Evolutionary conservation across 1,140 invertebrate genomes (phyloP).

Genomic region (Drosophila mauritiana): DNA sequence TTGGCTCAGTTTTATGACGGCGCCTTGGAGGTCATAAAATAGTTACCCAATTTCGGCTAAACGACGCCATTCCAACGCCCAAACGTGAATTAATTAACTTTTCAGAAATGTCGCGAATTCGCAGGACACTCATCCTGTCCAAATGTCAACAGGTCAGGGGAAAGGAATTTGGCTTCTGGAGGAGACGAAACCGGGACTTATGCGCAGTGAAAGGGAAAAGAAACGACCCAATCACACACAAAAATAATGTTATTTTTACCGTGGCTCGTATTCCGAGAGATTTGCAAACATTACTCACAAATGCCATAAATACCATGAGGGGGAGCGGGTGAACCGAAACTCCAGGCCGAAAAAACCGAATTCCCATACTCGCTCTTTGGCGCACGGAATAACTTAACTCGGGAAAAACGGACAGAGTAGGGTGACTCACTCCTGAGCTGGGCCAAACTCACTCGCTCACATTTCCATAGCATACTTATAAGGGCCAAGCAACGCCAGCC

Average conservation of each 20-base stretch:
- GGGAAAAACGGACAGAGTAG: slow-evolving; percentile 36
- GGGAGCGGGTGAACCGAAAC: slow-evolving; percentile 29
- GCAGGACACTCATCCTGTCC: slow-evolving; percentile 49
- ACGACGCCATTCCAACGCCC: not conserved
- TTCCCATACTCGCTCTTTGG: slow-evolving; percentile 40
- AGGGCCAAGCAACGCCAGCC: slow-evolving; percentile 47
- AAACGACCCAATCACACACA: slow-evolving; percentile 24
- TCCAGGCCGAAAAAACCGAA: slow-evolving; percentile 38
- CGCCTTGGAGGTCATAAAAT: slow-evolving; percentile 52
- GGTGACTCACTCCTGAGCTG: slow-evolving; percentile 59
- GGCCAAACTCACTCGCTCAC: slow-evolving; percentile 24
- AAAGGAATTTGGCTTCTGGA: not conserved
- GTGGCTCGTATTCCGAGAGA: slow-evolving; percentile 40
- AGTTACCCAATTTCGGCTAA: slow-evolving; percentile 24
- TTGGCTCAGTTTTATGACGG: slow-evolving; percentile 31
- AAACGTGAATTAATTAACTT: slow-evolving; percentile 73
- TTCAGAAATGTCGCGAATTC: slow-evolving; percentile 48
- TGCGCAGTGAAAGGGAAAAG: slow-evolving; percentile 31
- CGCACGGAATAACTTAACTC: slow-evolving; percentile 71
- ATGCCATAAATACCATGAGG: slow-evolving; percentile 65
- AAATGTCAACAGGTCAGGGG: slow-evolving; percentile 77
- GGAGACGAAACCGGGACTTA: slow-evolving; percentile 1
- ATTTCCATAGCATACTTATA: slow-evolving; percentile 76
- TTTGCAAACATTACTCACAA: slow-evolving; percentile 74
- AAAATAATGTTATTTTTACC: slow-evolving; percentile 73